Base-by-base conservation (phyloP, 2,888 invertebrate genomes). In the Drosophila neoperkinsi region DNA sequence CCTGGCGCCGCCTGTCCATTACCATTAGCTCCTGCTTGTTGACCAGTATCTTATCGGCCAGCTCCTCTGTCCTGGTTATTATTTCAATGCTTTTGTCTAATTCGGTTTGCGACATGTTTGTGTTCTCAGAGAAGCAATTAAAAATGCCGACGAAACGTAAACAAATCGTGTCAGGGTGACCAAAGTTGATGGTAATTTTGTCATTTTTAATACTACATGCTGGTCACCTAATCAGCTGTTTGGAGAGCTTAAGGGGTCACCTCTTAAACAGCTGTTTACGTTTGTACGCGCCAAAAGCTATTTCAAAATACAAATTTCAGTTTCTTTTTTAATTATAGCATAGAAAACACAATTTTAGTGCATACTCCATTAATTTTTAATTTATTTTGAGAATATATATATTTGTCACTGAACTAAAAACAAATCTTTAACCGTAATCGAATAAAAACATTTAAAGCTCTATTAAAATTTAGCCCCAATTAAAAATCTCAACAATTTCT, bases 1-100 rank as follows among this genome's bases (percentile, higher is more conserved):
- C 77, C 62, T 93, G 93, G 0, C 93, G 90, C 0, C 93, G 79
- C 53, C 91, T 93, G 71, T 93, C 93, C 74, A 93, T 76, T 4
- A 82, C 89, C 4, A 90, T 65, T 4, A 94, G 60, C 72, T 93
- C 93, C 4, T 91, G 91, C 65, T 93, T 93, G 65, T 93, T 93
- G 30, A 81, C 88, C 43, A 93, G 64, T 31, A 94, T 91, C 77
- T 92, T 79, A 66, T 93, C 94, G 4, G 93, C 93, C 34, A 93
- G 69, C 68, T 90, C 88, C 73, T 93, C 93, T 0, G 93, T 91
- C 51, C 90, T 81, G 25, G 75, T 74, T 25, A 93, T 84, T 38
- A 94, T 88, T 72, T 93, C 91, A 28, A 93, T 83, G 25, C 82
- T 88, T 80, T 93, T 93, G 4, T 49, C 31, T 11, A 81, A 18